Base-by-base conservation (phyloP, 1,140 invertebrate genomes). In the Drosophila jambulina region DNA sequence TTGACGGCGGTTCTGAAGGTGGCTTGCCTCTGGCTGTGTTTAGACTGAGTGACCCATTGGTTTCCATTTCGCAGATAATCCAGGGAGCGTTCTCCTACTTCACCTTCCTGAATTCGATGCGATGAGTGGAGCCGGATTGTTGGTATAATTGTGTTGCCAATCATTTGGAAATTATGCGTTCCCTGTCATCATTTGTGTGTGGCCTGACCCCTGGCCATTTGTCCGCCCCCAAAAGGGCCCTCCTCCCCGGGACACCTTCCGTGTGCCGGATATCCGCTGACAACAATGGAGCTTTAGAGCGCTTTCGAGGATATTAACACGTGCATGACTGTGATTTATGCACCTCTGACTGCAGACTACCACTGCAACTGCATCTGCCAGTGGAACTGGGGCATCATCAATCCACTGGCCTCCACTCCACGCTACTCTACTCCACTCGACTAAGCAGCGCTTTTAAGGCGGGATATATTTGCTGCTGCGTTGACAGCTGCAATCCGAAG, bases 401-500 rank as follows among this genome's bases (percentile, higher is more conserved):
- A 76, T 62, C 53, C 40, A 64, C 46, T 62, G 58, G 36, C 32
- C 36, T 42, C 17, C 13, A 32, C 23, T n/a, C 27, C 40, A 60
- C 63, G 2, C 34, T 46, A 65, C 70, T 3, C 15, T 8, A 51
- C 51, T n/a, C 23, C 42, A 46, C 69, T 58, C 40, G 34, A 19
- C 34, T 68, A 61, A 77, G 75, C 75, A 62, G 49, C 49, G 34
- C 82, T 74, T 82, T 62, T 78, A 68, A 74, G 65, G 58, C 42
- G 67, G 71, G 67, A 68, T 59, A 85, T 81, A 84, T 84, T 77
- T 80, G 78, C 58, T 69, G 75, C 77, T 78, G 59, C 68, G 78
- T 75, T 84, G 83, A 87, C 83, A 87, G 83, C 80, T 88, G 72
- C 80, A 87, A 77, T 80, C 62, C 67, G 25, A 80, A 88, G 83